phyloP scores from a whole-genome alignment of 2,797 vertebrate species.

The Tangara arthus region DNA sequence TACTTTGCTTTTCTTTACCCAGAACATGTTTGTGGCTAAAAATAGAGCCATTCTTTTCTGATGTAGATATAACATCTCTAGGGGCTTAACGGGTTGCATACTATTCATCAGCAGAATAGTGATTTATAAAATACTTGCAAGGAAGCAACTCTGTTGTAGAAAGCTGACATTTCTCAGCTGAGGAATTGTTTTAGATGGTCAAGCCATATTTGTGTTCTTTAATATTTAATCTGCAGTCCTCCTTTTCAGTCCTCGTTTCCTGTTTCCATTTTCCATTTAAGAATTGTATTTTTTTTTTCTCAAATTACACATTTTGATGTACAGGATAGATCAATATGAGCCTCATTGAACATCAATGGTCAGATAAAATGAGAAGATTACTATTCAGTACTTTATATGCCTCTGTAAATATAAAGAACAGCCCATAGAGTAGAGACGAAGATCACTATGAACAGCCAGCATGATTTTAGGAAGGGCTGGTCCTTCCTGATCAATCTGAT shows the following conservation, averaged over 20 bases:
- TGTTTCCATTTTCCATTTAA: background rate
- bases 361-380: background rate
- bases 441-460: background rate
- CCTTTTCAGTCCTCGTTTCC: background rate
- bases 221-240: background rate
- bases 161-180: background rate
- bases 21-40: slow-evolving; percentile 59
- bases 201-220: background rate
- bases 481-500: background rate
- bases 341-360: background rate
- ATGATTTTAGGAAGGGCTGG: background rate
- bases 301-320: background rate
- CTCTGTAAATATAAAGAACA: background rate
- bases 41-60: slow-evolving; percentile 64
- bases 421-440: background rate
- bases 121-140: background rate
- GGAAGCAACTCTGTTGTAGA: background rate
- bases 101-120: background rate
- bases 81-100: background rate
- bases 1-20: slow-evolving; percentile 53
- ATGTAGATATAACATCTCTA: slow-evolving; percentile 51
- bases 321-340: background rate
- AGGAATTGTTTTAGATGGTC: background rate
- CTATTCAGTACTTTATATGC: background rate
- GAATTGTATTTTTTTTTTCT: background rate